Conservation (phyloP, 2,113 vertebrate genomes). For the Pterocles gutturalis region DNA sequence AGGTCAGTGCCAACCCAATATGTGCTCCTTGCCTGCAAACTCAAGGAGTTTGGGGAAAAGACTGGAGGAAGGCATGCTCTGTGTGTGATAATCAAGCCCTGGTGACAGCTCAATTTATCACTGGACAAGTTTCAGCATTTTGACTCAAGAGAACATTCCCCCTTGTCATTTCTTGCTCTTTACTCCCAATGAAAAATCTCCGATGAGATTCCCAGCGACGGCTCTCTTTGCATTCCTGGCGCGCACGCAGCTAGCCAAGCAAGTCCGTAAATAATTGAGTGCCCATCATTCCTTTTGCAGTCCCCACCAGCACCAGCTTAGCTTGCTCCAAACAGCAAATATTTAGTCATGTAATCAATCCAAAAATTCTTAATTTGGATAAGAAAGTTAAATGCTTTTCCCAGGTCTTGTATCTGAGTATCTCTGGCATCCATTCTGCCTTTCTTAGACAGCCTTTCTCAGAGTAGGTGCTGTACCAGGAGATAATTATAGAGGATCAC, state of each 20-base stretch:
- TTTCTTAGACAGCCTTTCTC: not conserved
- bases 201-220: not conserved
- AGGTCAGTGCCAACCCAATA: not conserved
- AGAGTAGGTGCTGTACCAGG: not conserved
- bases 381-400: constrained; percentile 37
- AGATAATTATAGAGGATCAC: constrained; percentile 37
- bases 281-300: not conserved
- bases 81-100: not conserved
- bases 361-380: constrained; percentile 10
- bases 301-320: not conserved
- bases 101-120: constrained; percentile 50
- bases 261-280: constrained; percentile 55
- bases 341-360: constrained; percentile 34
- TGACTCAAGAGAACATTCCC: not conserved
- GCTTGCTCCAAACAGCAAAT: constrained; percentile 17
- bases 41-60: not conserved
- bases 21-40: not conserved
- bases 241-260: constrained; percentile 1
- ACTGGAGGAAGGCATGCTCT: not conserved
- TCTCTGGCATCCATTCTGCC: constrained; percentile 19
- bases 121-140: not conserved
- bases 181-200: constrained; percentile 30
- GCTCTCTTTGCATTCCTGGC: constrained; percentile 34
- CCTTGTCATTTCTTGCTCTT: not conserved
- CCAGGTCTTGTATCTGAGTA: not conserved